Evolutionary conservation across 2,888 invertebrate genomes (phyloP), one percentile per base, ranked within the genome.

Genomic region (Xylocampa areola): DNA sequence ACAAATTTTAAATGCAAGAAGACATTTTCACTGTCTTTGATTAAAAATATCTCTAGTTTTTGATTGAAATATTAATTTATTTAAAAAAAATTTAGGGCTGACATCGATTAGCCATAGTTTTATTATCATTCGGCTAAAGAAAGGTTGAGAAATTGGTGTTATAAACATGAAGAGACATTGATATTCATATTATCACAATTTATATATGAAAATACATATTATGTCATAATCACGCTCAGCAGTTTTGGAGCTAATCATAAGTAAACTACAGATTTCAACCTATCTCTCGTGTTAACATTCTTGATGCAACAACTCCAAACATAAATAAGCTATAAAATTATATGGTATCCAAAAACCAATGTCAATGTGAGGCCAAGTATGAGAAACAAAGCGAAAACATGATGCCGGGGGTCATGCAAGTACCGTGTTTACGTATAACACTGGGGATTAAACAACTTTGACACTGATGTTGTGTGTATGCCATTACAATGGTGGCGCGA

Each of bases 271-370:
- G 57, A 69, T 69, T 54, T 64, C 47, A 69, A 65, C 47, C 55
- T 14, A 47, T 64, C 40, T 69, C 39, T 49, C 13, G 40, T 13
- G 51, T 41, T 40, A 19, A 39, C 61, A 39, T 8, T 59, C 43
- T 33, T n/a, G 40, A 55, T 62, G 45, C 49, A 51, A 59, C 10
- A 17, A 39, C 44, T 36, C 40, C 45, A 62, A 44, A 63, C 58
- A 64, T 45, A 67, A 61, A 47, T 32, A 63, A 73, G 69, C 62
- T 58, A 61, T 40, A 36, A 52, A 59, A 57, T 61, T 14, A 68
- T 51, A 67, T 57, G 55, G 30, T 55, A 71, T 63, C 55, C 54
- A 64, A 57, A 66, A 73, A 77, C 57, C 62, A 71, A 70, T 61
- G 63, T 63, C 67, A 68, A 64, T 39, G 48, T 68, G 43, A 52